Conservation (phyloP, 2,113 vertebrate species). For the Scopus umbretta region DNA sequence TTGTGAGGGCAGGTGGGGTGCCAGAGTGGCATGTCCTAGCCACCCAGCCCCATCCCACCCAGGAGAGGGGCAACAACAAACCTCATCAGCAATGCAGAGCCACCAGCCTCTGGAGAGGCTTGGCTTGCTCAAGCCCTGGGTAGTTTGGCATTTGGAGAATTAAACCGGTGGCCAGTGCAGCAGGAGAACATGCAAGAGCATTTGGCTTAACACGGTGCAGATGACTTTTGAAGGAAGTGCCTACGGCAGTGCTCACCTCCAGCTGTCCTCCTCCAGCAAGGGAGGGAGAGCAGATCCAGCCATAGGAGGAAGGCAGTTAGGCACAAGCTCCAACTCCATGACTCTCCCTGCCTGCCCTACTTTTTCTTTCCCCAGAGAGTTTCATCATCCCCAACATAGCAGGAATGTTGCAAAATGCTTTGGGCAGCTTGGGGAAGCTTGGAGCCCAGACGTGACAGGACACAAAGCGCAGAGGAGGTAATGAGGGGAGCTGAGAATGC, state of each 20-base stretch:
- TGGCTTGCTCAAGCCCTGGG: fast-evolving
- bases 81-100: not conserved
- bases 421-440: not conserved
- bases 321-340: not conserved
- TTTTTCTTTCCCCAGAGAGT: not conserved
- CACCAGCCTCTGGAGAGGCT: not conserved
- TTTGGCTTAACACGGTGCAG: not conserved
- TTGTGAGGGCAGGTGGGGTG: no score
- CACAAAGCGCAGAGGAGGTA: not conserved
- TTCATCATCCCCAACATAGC: not conserved
- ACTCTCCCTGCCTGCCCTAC: not conserved
- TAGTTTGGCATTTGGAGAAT: not conserved
- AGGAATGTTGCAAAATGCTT: not conserved
- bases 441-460: not conserved
- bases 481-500: not conserved
- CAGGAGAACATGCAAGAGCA: not conserved
- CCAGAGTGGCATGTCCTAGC: fast-evolving
- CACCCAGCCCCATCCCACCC: not conserved
- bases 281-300: not conserved
- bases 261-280: not conserved
- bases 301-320: fast-evolving
- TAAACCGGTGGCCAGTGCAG: not conserved
- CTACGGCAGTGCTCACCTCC: not conserved
- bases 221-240: not conserved
- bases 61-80: not conserved